Percentiles rank a stretch among this genome's conserved stretches.
Evolutionary conservation across 2,113 vertebrate species (phyloP).

Genomic region (Dromiciops gliroides): DNA sequence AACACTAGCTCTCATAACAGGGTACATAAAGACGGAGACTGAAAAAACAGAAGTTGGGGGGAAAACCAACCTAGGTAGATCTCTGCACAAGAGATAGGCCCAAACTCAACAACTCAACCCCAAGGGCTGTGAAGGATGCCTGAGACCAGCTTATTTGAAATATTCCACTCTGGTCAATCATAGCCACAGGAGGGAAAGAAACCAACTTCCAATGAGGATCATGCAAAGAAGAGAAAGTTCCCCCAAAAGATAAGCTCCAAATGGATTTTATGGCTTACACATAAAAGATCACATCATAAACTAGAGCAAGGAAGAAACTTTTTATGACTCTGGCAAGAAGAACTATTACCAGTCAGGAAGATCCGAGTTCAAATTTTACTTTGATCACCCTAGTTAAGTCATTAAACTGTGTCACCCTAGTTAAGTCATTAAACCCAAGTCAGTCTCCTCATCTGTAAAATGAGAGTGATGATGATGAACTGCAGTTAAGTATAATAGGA

Average conservation of each 20-base stretch:
- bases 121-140: no score
- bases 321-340: neutral
- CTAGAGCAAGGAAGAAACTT: neutral
- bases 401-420: neutral
- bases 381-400: neutral
- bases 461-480: neutral
- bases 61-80: neutral
- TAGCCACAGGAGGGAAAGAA: neutral
- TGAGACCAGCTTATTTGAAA: neutral
- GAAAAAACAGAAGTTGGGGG: no score
- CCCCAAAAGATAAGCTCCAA: neutral
- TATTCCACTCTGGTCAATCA: no score
- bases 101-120: no score
- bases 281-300: neutral
- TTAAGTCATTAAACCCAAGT: conserved; percentile 12
- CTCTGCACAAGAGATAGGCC: no score
- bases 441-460: conserved; percentile 16
- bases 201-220: neutral
- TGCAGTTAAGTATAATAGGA: neutral
- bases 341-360: neutral
- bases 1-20: no score
- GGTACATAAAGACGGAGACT: no score
- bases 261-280: neutral
- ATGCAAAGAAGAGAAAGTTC: neutral
- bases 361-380: neutral